Evolutionary conservation across 2,888 invertebrate species (phyloP), one percentile per base, ranked within the genome.

Genomic region (Dicranocentrus wangi): DNA sequence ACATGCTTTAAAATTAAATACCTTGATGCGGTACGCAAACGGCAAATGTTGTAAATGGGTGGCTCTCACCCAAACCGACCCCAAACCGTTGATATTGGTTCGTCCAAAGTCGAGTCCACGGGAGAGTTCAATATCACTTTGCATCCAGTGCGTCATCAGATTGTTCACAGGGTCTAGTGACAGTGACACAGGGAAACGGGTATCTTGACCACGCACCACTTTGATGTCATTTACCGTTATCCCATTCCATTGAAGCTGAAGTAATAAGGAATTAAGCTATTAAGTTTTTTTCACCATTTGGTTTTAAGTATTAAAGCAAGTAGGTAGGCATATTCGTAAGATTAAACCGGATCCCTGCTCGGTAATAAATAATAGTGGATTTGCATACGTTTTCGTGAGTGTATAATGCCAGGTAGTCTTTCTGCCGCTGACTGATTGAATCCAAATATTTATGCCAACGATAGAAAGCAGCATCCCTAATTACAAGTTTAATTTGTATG

Each of bases 401-500:
- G 61, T 92, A 69, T 7, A 66, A 69, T 1, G 32, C 90, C 27
- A 95, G 89, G 15, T 92, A 92, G 82, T 90, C 90, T 89, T 95
- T 95, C 89, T 93, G 93, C 84, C 92, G 91, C 85, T 92, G 91
- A 91, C 95, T 95, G 28, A 95, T 89, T 85, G 94, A 93, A 87
- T 95, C 94, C 21, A 95, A 90, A 88, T 92, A 93, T 0, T 93
- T 91, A 87, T 96, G 95, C 94, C 94, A 95, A 88, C 94, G 92
- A 90, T 95, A 95, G 90, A 96, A 47, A 5, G n/a, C 89, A 0
- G 95, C 95, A 89, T 96, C 96, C 0, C 95, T n/a, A n/a, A n/a
- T n/a, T n/a, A n/a, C n/a, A n/a, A n/a, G n/a, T n/a, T n/a, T n/a
- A n/a, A n/a, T n/a, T n/a, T n/a, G n/a, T n/a, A n/a, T n/a, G n/a